A percentile compares a stretch with the other conserved stretches of the same genome.
phyloP scores from a whole-genome alignment of 2,113 vertebrate species.

The Smithornis capensis region DNA sequence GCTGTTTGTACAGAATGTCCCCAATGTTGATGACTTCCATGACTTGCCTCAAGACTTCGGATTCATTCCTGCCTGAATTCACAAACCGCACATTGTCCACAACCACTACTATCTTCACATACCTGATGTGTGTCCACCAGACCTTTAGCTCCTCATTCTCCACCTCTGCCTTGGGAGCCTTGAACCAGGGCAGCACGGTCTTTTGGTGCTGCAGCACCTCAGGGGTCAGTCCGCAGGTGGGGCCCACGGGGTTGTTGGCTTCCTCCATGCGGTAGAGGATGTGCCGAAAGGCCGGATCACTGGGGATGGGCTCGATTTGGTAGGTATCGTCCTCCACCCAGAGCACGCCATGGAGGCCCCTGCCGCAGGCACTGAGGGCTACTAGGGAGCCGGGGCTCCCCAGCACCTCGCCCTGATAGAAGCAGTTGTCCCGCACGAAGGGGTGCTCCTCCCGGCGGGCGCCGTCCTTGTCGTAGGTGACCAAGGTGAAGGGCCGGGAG shows the following conservation, averaged over 20 bases:
- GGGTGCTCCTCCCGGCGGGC: slow-evolving; percentile 8
- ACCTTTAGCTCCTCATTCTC: neutral
- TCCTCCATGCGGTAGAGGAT: slow-evolving; percentile 46
- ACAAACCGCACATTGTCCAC: slow-evolving; percentile 33
- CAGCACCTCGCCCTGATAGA: slow-evolving; percentile 50
- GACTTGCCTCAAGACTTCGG: neutral
- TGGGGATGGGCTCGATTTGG: slow-evolving; percentile 26
- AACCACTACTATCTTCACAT: neutral
- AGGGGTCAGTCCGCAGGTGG: neutral
- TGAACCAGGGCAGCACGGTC: neutral
- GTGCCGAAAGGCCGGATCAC: slow-evolving; percentile 27
- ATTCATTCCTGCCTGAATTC: neutral
- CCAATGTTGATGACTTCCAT: slow-evolving; percentile 19
- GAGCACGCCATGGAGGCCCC: slow-evolving; percentile 19
- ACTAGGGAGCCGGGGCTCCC: slow-evolving; percentile 23
- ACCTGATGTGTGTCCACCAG: neutral
- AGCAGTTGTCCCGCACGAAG: slow-evolving; percentile 45
- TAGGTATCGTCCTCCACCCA: slow-evolving; percentile 10
- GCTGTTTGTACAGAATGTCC: neutral
- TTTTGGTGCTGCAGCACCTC: neutral
- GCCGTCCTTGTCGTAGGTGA: slow-evolving; percentile 41
- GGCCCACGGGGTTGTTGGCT: accelerated
- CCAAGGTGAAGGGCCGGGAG: slow-evolving; percentile 17
- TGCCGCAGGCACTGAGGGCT: slow-evolving; percentile 19
- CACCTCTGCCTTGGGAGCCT: neutral